A percentile compares a stretch with the other conserved stretches of the same genome.
Conservation (phyloP, 1,140 invertebrate genomes). For the Drosophila ambigua region DNA sequence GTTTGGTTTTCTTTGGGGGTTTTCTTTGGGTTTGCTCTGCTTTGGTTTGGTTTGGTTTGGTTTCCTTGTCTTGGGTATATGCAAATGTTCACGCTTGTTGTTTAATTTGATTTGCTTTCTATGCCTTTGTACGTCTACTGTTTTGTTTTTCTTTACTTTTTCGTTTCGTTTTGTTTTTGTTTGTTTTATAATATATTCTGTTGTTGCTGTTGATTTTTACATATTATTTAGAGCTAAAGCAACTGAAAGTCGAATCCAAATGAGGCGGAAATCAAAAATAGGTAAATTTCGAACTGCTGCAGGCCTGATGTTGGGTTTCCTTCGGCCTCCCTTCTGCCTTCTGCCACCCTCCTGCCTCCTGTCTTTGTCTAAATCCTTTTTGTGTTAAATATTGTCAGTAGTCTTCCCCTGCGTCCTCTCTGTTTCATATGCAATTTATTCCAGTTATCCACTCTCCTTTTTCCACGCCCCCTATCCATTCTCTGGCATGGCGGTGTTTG, state of each 20-base stretch:
- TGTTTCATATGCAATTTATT: slow-evolving; percentile 61
- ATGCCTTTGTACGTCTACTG: slow-evolving; percentile 75
- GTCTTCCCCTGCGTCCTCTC: slow-evolving; percentile 50
- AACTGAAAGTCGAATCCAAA: slow-evolving; percentile 47
- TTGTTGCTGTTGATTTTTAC: slow-evolving; percentile 56
- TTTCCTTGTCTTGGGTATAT: slow-evolving; percentile 76
- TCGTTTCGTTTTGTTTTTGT: slow-evolving; percentile 14
- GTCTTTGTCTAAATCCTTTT: slow-evolving; percentile 35
- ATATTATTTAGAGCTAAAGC: slow-evolving; percentile 70
- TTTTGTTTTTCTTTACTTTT: slow-evolving; percentile 12
- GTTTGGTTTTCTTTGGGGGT: slow-evolving; percentile 23
- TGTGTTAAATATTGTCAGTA: slow-evolving; percentile 77
- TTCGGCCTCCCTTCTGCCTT: slow-evolving; percentile 1
- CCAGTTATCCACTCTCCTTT: slow-evolving; percentile 5
- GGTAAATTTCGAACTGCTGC: slow-evolving; percentile 23
- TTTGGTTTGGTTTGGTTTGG: slow-evolving; percentile 23
- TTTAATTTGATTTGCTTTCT: slow-evolving; percentile 70
- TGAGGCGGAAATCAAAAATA: slow-evolving; percentile 33
- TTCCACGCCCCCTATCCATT: slow-evolving; percentile 20
- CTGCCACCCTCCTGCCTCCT: no score
- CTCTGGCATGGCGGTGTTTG: slow-evolving; percentile 35
- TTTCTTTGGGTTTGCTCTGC: neutral
- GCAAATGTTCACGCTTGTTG: slow-evolving; percentile 69
- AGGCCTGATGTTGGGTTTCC: slow-evolving; percentile 45
- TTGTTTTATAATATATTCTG: slow-evolving; percentile 38